phyloP scores from a whole-genome alignment of 2,797 vertebrate species.

The Gallinago stenura region DNA sequence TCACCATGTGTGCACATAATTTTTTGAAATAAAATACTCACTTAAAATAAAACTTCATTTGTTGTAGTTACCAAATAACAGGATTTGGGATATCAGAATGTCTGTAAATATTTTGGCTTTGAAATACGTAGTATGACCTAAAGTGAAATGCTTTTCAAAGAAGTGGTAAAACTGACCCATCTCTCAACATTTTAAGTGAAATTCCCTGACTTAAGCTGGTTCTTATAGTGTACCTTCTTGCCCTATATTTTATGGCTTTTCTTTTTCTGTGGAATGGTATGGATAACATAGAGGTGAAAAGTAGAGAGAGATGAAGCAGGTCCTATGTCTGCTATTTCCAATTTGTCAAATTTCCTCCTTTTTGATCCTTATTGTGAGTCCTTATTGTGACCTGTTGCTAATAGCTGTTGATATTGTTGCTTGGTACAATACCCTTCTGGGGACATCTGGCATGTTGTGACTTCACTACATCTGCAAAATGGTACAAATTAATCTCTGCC shows the following conservation, averaged over 20 bases:
- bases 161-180: neutral
- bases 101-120: neutral
- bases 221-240: neutral
- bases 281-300: neutral
- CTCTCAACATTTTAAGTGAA: neutral
- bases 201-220: neutral
- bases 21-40: neutral
- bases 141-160: neutral
- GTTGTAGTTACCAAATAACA: neutral
- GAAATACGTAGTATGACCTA: neutral
- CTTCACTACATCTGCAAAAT: neutral
- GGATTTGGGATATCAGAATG: neutral
- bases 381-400: neutral
- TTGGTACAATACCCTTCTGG: neutral
- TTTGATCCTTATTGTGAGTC: neutral
- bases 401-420: neutral
- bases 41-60: neutral
- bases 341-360: neutral
- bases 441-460: neutral
- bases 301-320: neutral
- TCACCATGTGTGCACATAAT: rapidly evolving
- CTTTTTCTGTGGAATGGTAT: neutral
- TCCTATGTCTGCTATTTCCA: neutral
- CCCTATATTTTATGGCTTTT: neutral
- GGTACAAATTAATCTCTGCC: neutral